A percentile compares a stretch with the other conserved stretches of the same genome.
These are phyloP conservation scores for Heliconius sara DNA, from an alignment of 2,888 invertebrate genomes.

Conservation along the genomic window DNA sequence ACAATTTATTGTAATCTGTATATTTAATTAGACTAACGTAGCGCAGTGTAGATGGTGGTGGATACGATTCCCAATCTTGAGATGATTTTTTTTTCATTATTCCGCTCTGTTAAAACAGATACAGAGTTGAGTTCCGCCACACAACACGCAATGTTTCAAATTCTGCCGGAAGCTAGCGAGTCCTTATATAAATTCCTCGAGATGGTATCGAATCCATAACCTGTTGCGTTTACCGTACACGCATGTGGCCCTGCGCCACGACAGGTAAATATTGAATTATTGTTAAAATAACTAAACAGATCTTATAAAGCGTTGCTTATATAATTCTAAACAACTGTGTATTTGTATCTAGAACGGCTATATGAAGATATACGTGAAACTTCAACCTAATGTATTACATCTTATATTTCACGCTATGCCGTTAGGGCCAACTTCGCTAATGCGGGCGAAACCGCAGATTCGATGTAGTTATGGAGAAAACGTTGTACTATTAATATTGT, in stretches of 20 bases:
- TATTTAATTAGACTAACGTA: not conserved
- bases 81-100: no score
- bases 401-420: conserved; percentile 9
- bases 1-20: not conserved
- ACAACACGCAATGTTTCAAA: no score
- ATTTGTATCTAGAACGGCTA: not conserved
- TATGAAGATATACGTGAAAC: conserved; percentile 12
- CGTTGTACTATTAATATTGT: conserved; percentile 5
- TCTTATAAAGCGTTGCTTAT: not conserved
- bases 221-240: no score
- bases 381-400: conserved; percentile 12
- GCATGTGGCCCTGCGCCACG: no score
- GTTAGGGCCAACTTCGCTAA: conserved; percentile 19
- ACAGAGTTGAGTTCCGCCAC: no score
- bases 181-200: no score
- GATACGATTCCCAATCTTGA: no score
- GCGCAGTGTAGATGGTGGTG: no score
- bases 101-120: no score
- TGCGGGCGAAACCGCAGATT: conserved; percentile 30
- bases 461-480: conserved; percentile 10
- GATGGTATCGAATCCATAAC: no score
- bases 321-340: not conserved
- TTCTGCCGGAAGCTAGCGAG: no score
- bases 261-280: no score
- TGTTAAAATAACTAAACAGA: not conserved